These are phyloP conservation scores for Cnemophilus loriae DNA, from an alignment of 2,113 vertebrate genomes.

Conservation along the genomic window DNA sequence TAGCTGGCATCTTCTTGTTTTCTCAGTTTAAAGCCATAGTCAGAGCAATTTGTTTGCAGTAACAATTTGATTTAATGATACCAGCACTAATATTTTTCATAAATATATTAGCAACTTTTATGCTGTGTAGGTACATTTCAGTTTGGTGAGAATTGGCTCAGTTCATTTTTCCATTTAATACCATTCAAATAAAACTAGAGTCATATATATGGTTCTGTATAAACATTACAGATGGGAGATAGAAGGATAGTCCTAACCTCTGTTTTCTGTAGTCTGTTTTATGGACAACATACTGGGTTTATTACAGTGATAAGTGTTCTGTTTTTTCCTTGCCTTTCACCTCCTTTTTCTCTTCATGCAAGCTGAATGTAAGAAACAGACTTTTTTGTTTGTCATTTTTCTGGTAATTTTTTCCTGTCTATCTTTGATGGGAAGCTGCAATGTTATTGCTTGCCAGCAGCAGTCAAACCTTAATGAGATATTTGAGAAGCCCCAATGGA, in stretches of 20 bases:
- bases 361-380: neutral
- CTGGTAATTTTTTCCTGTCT: neutral
- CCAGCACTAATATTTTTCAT: neutral
- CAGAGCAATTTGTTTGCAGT: neutral
- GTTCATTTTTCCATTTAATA: neutral
- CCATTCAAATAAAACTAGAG: neutral
- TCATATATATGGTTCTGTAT: neutral
- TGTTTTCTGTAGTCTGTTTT: neutral
- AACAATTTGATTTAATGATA: neutral
- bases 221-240: neutral
- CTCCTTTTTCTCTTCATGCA: neutral
- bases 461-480: conserved; percentile 2
- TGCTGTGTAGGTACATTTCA: neutral
- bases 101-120: neutral
- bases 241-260: neutral
- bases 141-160: neutral
- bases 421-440: neutral
- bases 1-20: neutral
- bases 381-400: neutral
- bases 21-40: neutral
- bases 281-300: neutral
- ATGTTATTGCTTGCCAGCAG: neutral
- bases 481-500: neutral
- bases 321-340: neutral
- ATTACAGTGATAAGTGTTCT: neutral